These are phyloP conservation scores for Barbus barbus DNA, from an alignment of 2,113 vertebrate species.

Conservation along the genomic window DNA sequence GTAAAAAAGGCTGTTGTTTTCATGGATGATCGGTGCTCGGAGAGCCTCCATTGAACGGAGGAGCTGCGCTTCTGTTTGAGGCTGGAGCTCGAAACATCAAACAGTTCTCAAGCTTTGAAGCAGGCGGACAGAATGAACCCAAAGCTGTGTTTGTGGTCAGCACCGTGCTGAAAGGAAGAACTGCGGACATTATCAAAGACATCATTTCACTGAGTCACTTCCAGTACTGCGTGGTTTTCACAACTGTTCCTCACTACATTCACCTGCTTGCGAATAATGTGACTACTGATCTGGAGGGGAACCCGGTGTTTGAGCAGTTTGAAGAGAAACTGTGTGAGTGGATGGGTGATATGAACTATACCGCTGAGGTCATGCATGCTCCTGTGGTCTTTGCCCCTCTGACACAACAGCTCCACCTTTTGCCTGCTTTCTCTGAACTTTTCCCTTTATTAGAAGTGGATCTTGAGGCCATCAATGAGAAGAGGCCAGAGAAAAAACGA, in stretches of 20 bases:
- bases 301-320: conserved; percentile 80
- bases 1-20: conserved; percentile 83
- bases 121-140: conserved; percentile 70
- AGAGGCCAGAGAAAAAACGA: conserved; percentile 78
- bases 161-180: conserved; percentile 79
- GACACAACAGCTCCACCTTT: conserved; percentile 78
- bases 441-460: conserved; percentile 81
- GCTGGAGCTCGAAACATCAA: conserved; percentile 82
- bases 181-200: conserved; percentile 78
- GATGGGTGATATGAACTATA: conserved; percentile 90
- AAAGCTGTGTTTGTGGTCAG: conserved; percentile 88
- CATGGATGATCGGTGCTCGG: conserved; percentile 82
- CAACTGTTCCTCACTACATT: conserved; percentile 75
- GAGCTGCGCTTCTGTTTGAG: conserved; percentile 73
- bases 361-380: conserved; percentile 80
- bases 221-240: conserved; percentile 85
- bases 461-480: conserved; percentile 72
- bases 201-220: conserved; percentile 81
- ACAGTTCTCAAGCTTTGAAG: conserved; percentile 79
- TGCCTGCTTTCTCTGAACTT: conserved; percentile 76
- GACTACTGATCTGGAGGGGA: conserved; percentile 70
- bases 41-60: conserved; percentile 87
- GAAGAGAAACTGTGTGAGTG: conserved; percentile 89
- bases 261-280: conserved; percentile 79
- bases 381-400: conserved; percentile 78